Conservation (phyloP, 2,888 invertebrate genomes). For the Malacosoma neustria region DNA sequence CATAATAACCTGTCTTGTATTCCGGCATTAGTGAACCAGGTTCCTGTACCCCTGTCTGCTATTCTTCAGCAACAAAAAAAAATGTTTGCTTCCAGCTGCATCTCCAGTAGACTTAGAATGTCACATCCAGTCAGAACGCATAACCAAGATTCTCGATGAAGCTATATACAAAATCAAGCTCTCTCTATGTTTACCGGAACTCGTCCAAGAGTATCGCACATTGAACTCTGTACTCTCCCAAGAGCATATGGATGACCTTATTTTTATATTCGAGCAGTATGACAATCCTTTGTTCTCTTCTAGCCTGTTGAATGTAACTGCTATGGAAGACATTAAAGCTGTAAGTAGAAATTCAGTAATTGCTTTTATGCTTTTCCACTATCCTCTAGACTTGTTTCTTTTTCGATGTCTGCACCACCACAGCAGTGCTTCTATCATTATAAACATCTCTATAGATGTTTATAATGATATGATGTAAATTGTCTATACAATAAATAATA, state of each 20-base stretch:
- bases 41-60: too few species aligned
- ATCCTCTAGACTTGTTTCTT: too few species aligned
- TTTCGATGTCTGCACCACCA: too few species aligned
- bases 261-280: constrained; percentile 60
- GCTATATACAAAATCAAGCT: constrained; percentile 61
- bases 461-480: too few species aligned
- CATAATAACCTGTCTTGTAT: too few species aligned
- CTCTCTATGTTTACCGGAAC: constrained; percentile 44
- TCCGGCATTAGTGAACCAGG: too few species aligned
- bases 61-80: too few species aligned
- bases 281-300: constrained; percentile 51
- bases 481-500: too few species aligned
- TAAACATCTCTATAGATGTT: too few species aligned
- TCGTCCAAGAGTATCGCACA: constrained; percentile 49
- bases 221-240: constrained; percentile 33
- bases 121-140: constrained; percentile 69
- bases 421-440: too few species aligned
- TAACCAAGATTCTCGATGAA: constrained; percentile 66
- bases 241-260: constrained; percentile 52
- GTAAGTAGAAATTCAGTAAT: constrained; percentile 32
- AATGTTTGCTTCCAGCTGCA: constrained; percentile 24
- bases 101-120: constrained; percentile 68
- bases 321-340: constrained; percentile 52
- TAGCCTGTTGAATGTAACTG: constrained; percentile 47
- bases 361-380: too few species aligned